Evolutionary conservation across 2,113 vertebrate genomes (phyloP).

Genomic region (Podilymbus podiceps): DNA sequence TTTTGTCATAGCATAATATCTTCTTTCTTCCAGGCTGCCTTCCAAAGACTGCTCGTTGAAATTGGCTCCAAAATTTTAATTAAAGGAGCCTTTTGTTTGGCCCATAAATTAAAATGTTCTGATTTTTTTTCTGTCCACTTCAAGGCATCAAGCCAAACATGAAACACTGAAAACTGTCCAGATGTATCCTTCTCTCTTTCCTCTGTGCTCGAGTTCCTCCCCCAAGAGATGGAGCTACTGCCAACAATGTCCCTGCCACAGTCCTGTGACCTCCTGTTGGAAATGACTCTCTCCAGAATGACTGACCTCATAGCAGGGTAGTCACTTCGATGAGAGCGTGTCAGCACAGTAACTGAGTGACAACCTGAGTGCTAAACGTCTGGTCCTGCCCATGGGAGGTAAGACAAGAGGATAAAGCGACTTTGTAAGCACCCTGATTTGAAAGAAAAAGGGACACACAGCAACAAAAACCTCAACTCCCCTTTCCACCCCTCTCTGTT

Average conservation of each 20-base stretch:
- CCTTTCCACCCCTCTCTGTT: neutral
- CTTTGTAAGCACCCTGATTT: neutral
- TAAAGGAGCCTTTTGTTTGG: slow-evolving; percentile 58
- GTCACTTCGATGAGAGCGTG: neutral
- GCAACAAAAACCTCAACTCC: neutral
- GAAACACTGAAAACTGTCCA: neutral
- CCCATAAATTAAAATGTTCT: slow-evolving; percentile 65
- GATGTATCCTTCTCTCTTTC: neutral
- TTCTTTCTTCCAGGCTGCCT: slow-evolving; percentile 49
- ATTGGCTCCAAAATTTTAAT: slow-evolving; percentile 71
- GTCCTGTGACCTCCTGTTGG: neutral
- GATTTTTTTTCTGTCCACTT: slow-evolving; percentile 21
- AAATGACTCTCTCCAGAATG: neutral
- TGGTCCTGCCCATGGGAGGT: neutral
- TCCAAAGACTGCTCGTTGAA: slow-evolving; percentile 45
- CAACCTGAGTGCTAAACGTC: neutral
- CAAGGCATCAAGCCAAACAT: slow-evolving; percentile 43
- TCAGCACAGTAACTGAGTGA: neutral
- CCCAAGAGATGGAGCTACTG: neutral
- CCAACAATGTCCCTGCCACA: neutral
- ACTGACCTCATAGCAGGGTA: neutral
- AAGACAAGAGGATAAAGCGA: neutral
- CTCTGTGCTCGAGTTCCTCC: neutral
- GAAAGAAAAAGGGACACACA: neutral
- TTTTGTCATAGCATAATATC: slow-evolving; percentile 51